These are phyloP conservation scores for Philereme transversata DNA, from an alignment of 2,888 invertebrate genomes.

Conservation along the genomic window DNA sequence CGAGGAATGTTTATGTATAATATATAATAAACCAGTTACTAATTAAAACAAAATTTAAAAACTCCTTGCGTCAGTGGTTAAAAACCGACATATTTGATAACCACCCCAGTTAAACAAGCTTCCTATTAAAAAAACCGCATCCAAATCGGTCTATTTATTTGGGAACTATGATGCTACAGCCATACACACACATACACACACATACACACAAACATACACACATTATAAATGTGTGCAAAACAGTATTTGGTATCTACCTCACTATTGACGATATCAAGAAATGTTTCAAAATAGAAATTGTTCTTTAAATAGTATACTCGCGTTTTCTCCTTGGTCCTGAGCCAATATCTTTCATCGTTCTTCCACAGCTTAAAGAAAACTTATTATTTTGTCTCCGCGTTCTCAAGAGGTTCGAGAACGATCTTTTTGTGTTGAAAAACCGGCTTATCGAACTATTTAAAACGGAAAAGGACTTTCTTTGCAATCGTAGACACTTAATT, in stretches of 20 bases:
- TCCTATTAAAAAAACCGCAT: no score
- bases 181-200: no score
- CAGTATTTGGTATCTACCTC: no score
- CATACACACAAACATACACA: constrained; percentile 1
- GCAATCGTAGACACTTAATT: constrained; percentile 25
- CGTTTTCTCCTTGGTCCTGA: constrained; percentile 36
- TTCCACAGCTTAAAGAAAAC: constrained; percentile 41
- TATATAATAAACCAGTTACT: no score
- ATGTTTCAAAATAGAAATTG: constrained; percentile 28
- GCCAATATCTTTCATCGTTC: constrained; percentile 40
- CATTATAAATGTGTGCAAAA: neutral
- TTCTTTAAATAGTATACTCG: constrained; percentile 36
- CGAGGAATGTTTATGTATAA: no score
- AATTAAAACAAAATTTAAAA: no score
- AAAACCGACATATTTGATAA: no score
- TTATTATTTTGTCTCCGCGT: constrained; percentile 41
- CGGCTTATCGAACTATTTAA: constrained; percentile 38
- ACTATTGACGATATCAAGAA: constrained; percentile 21
- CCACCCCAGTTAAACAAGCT: no score
- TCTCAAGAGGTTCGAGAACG: constrained; percentile 32
- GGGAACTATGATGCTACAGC: no score
- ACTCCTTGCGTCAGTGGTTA: no score
- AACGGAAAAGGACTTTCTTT: constrained; percentile 31
- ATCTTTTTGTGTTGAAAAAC: constrained; percentile 37
- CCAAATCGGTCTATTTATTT: no score